Conservation (phyloP, 2,113 vertebrate species). For the Corythoichthys intestinalis region DNA sequence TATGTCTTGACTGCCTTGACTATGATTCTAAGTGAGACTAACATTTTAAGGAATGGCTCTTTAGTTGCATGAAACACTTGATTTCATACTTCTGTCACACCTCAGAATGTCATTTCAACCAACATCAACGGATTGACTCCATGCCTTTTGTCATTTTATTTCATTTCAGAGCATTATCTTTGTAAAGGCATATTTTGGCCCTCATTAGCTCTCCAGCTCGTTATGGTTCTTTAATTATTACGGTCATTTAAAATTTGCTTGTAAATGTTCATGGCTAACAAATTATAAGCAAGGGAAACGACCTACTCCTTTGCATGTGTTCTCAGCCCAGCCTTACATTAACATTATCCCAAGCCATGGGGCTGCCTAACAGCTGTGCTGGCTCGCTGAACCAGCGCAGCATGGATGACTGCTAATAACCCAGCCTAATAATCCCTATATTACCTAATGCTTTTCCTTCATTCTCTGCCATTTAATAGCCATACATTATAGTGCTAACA, state of each 20-base stretch:
- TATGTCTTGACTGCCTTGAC: too few species aligned
- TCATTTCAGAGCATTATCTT: background rate
- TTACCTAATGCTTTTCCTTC: slow-evolving; percentile 53
- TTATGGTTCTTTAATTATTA: background rate
- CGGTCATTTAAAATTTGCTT: background rate
- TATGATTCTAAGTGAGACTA: too few species aligned
- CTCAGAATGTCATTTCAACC: too few species aligned
- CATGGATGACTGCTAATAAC: slow-evolving; percentile 69
- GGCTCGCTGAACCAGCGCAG: slow-evolving; percentile 55
- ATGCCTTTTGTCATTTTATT: too few species aligned
- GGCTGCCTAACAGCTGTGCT: slow-evolving; percentile 53
- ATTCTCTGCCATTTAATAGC: slow-evolving; percentile 54
- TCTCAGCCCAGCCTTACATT: slow-evolving; percentile 25
- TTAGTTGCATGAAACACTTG: too few species aligned
- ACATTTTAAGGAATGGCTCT: too few species aligned
- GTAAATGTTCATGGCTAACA: background rate
- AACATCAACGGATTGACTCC: too few species aligned
- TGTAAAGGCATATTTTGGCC: background rate
- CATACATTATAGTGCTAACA: slow-evolving; percentile 55
- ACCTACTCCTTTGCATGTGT: background rate
- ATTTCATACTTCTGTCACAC: too few species aligned
- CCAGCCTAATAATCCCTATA: slow-evolving; percentile 63
- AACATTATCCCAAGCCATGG: slow-evolving; percentile 10
- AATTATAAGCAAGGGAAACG: background rate
- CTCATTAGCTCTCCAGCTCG: background rate